phyloP scores from a whole-genome alignment of 2,113 vertebrate species.

The Anas platyrhynchos region DNA sequence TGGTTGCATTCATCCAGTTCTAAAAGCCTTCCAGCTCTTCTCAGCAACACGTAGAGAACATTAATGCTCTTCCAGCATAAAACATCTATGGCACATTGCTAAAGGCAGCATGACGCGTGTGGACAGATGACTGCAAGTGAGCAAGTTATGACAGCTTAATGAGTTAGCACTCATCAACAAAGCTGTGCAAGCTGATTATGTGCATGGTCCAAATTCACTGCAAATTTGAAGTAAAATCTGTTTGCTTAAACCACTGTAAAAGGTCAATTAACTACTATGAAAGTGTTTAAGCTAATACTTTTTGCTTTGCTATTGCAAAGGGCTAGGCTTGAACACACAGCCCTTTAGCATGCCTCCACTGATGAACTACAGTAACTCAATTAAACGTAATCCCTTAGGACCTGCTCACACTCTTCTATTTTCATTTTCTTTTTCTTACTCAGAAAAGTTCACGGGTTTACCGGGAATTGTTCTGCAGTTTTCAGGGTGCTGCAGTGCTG shows the following conservation, averaged over 20 bases:
- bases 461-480: background rate
- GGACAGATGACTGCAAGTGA: constrained; percentile 30
- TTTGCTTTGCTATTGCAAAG: background rate
- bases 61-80: constrained; percentile 15
- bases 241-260: constrained; percentile 55
- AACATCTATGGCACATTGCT: background rate
- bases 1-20: background rate
- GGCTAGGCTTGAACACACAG: background rate
- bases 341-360: background rate
- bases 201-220: constrained; percentile 18
- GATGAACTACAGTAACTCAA: background rate
- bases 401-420: background rate
- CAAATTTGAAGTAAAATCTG: constrained; percentile 44
- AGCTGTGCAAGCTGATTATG: constrained; percentile 30
- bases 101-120: background rate
- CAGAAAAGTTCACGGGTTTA: background rate
- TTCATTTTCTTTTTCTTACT: background rate
- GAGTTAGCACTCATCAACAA: constrained; percentile 6
- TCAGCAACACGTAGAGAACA: background rate
- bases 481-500: background rate
- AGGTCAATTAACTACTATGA: constrained; percentile 36
- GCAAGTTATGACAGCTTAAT: constrained; percentile 26
- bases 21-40: constrained; percentile 37
- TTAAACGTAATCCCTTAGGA: background rate
- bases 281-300: background rate